A percentile compares a stretch with the other conserved stretches of the same genome.
These are phyloP conservation scores for Cichladusa arquata DNA, from an alignment of 2,113 vertebrate genomes.

Conservation along the genomic window DNA sequence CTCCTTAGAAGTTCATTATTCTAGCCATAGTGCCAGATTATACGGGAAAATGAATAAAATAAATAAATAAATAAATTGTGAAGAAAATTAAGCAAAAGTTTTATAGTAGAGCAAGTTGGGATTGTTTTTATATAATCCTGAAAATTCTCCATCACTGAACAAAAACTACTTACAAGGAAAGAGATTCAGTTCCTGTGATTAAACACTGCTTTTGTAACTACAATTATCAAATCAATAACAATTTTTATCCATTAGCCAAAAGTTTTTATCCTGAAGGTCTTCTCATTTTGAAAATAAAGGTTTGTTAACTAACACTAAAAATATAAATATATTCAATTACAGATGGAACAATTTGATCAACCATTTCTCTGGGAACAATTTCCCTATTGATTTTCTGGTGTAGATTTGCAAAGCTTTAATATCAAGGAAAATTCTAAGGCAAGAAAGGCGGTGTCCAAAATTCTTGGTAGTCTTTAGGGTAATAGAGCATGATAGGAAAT, in stretches of 20 bases:
- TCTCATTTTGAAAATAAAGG: background rate
- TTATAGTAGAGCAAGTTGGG: background rate
- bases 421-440: background rate
- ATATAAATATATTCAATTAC: background rate
- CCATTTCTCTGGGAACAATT: background rate
- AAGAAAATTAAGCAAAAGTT: background rate
- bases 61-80: background rate
- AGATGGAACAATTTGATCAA: background rate
- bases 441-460: background rate
- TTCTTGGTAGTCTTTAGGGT: background rate
- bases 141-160: background rate
- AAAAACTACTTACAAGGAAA: background rate
- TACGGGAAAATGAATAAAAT: background rate
- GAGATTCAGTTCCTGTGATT: background rate
- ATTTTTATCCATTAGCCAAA: background rate
- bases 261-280: background rate
- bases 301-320: background rate
- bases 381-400: background rate
- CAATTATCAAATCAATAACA: background rate
- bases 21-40: background rate
- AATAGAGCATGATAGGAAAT: fast-evolving
- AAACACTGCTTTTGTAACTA: background rate
- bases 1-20: background rate
- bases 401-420: background rate
- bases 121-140: background rate